Conservation (phyloP, 2,797 vertebrate genomes). For the Chaunax sp. region DNA sequence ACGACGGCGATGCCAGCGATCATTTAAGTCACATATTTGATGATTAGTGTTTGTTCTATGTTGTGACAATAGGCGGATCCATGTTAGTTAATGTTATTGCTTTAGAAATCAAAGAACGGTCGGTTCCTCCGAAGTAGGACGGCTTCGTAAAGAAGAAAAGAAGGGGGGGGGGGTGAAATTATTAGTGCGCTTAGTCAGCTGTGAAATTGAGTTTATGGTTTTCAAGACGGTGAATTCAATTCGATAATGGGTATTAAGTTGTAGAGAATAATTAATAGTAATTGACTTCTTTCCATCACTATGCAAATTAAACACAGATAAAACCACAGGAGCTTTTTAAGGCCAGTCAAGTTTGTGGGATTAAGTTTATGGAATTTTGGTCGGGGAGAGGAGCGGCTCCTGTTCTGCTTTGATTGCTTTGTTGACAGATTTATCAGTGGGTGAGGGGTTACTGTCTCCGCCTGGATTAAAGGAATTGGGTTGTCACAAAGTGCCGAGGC, state of each 20-base stretch:
- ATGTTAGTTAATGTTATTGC: constrained; percentile 57
- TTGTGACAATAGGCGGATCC: constrained; percentile 19
- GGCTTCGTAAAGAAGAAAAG: constrained; percentile 33
- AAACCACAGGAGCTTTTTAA: constrained; percentile 75
- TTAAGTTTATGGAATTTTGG: constrained; percentile 73
- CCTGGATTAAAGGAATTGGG: constrained; percentile 78
- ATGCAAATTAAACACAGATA: constrained; percentile 84
- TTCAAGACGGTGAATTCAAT: constrained; percentile 84
- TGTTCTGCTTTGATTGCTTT: constrained; percentile 74
- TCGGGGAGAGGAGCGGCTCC: constrained; percentile 66
- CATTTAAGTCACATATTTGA: constrained; percentile 13
- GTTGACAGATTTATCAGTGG: constrained; percentile 76
- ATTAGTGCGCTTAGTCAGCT: constrained; percentile 84
- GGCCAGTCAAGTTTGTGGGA: constrained; percentile 77
- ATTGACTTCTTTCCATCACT: constrained; percentile 84
- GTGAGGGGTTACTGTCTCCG: constrained; percentile 75
- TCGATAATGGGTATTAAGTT: constrained; percentile 85
- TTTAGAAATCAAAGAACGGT: constrained; percentile 53
- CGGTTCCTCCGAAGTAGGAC: constrained; percentile 46
- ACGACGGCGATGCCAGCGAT: constrained; percentile 11
- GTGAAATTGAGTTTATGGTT: constrained; percentile 87
- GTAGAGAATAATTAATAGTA: constrained; percentile 85
- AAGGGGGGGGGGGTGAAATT: constrained; percentile 55
- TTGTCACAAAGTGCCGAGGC: constrained; percentile 77
- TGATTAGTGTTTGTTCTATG: constrained; percentile 26